Base-by-base conservation (phyloP, 2,888 invertebrate species). In the Tubulanus polymorphus region DNA sequence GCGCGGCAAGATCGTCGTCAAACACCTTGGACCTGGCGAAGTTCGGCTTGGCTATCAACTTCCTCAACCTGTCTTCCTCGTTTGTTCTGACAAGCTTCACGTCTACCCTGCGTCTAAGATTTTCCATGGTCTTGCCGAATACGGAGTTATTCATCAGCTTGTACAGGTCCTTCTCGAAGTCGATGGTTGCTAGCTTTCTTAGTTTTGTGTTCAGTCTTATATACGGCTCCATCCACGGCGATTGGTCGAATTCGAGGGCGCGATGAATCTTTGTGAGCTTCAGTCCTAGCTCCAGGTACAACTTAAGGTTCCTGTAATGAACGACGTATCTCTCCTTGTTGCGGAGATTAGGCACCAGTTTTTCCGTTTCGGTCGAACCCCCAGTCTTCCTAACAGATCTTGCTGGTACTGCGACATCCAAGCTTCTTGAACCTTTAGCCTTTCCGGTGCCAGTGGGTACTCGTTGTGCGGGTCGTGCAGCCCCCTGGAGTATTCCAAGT, bases 71-170 rank as follows among this genome's bases (percentile, higher is more conserved):
- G 3, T 26, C 8, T 23, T 47, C 41, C n/a, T 37, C 49, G 15
- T 53, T 49, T 8, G 48, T 28, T 48, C 26, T 47, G 2, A 61
- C 59, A 18, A 74, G 48, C 27, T 60, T 52, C 1, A 83, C 65
- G 61, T 75, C 69, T n/a, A 69, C 63, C 49, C 69, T 63, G 45
- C 78, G 79, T 30, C 73, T 60, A 12, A 76, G 72, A 66, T 80
- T 80, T 63, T 79, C 79, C 72, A 80, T 79, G 1, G 75, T 75
- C 66, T 79, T 80, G 2, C 75, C 73, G 62, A 70, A 78, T 20
- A 73, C 67, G 6, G 65, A 55, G 58, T 79, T 62, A 60, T 67
- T 48, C 72, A 56, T 60, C 18, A 63, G 46, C 55, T 57, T 53
- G 55, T 62, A 57, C 54, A 80, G 71, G 57, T 70, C 67, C 60